Evolutionary conservation across 2,113 vertebrate genomes (phyloP).

Genomic region (Callipepla californica): DNA sequence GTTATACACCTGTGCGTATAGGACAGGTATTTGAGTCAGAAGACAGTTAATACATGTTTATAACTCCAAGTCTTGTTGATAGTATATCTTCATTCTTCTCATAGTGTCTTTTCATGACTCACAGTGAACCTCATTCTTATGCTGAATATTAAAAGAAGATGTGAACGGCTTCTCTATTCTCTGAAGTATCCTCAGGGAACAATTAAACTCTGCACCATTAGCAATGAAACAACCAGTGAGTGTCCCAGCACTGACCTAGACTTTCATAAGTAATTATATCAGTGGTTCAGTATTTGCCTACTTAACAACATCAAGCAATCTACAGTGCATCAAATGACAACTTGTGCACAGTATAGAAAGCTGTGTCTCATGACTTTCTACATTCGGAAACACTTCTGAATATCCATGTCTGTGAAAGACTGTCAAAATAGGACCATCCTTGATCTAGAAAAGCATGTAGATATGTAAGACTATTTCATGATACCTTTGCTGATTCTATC

Average conservation of each 20-base stretch:
- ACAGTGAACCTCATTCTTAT: neutral
- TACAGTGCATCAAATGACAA: neutral
- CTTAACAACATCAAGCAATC: fast-evolving
- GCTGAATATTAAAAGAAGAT: neutral
- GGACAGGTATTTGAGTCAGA: neutral
- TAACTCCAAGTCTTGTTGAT: neutral
- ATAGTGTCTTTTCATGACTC: fast-evolving
- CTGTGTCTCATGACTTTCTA: neutral
- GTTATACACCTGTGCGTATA: neutral
- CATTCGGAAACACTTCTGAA: neutral
- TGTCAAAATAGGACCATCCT: neutral
- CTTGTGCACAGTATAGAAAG: neutral
- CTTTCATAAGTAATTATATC: neutral
- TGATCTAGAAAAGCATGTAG: neutral
- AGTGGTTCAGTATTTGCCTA: neutral
- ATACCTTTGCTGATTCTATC: fast-evolving
- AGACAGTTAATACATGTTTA: neutral
- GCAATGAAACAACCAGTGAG: neutral
- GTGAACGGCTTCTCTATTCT: neutral
- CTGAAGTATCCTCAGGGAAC: neutral
- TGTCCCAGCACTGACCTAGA: neutral
- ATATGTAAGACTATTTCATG: neutral
- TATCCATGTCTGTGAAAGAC: neutral
- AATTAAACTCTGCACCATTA: neutral
- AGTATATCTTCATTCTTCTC: neutral